A percentile compares a stretch with the other conserved stretches of the same genome.
These are phyloP conservation scores for Drosophila nebulosa DNA, from an alignment of 1,140 invertebrate genomes.

Conservation along the genomic window DNA sequence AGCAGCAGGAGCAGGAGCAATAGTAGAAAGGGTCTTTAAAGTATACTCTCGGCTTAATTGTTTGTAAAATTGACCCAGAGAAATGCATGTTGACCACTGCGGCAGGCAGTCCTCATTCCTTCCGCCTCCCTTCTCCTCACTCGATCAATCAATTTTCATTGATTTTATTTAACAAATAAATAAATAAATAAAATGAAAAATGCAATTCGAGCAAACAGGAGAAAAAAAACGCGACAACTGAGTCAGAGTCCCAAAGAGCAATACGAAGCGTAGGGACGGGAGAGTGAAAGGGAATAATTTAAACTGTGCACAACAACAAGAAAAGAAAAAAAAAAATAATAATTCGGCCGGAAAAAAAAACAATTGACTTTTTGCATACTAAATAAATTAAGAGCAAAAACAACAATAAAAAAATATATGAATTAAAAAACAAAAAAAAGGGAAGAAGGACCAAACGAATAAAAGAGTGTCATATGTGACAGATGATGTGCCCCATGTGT, in stretches of 20 bases:
- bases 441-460: not conserved
- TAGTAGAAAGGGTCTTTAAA: constrained; percentile 21
- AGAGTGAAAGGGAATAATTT: no score
- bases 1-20: not conserved
- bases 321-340: constrained; percentile 19
- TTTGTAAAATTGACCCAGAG: constrained; percentile 46
- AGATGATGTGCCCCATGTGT: constrained; percentile 10
- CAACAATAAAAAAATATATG: constrained; percentile 33
- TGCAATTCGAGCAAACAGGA: not conserved
- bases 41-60: constrained; percentile 40
- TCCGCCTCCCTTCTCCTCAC: not conserved
- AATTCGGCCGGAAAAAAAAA: constrained; percentile 18
- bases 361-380: constrained; percentile 44
- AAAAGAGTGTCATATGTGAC: constrained; percentile 26
- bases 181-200: constrained; percentile 24
- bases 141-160: constrained; percentile 36
- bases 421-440: not conserved
- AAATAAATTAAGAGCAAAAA: not conserved
- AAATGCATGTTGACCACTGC: not conserved
- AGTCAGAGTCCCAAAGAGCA: not conserved
- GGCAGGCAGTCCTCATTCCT: not conserved
- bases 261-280: not conserved
- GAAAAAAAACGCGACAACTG: not conserved
- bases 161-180: constrained; percentile 57
- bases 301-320: not conserved